These are phyloP conservation scores for Babyrousa celebensis DNA, from an alignment of 2,797 vertebrate species.

Conservation along the genomic window DNA sequence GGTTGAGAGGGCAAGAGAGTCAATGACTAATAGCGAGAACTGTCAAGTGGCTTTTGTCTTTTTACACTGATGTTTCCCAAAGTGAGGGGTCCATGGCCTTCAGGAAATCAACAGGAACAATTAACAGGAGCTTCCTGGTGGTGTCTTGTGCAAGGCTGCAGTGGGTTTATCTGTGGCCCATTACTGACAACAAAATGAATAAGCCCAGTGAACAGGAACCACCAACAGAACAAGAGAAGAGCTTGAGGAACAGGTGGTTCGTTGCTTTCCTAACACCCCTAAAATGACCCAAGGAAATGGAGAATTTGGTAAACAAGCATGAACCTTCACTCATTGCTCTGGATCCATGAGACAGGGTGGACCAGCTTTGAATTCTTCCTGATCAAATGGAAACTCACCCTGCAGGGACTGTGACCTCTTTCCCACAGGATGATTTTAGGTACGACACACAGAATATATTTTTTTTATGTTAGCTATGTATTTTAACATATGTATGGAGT, in stretches of 20 bases:
- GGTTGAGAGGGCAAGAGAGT: neutral
- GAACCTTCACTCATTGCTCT: neutral
- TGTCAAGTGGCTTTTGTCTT: neutral
- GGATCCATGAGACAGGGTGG: neutral
- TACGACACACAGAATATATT: neutral
- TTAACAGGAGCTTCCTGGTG: accelerated
- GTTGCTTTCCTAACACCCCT: neutral
- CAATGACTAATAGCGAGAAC: accelerated
- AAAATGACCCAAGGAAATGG: neutral
- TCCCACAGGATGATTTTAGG: neutral
- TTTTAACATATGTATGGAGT: neutral
- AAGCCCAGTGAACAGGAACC: neutral
- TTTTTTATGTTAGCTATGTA: neutral
- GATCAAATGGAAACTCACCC: neutral
- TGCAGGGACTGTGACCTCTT: neutral
- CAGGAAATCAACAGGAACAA: too few relatives aligned
- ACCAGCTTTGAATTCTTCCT: neutral
- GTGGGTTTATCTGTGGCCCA: neutral
- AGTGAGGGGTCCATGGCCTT: neutral
- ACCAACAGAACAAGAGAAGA: neutral
- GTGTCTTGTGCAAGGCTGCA: accelerated
- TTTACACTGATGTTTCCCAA: accelerated
- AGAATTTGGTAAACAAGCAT: neutral
- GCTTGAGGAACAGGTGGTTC: neutral
- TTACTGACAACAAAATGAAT: neutral